Evolutionary conservation across 92 coral and sea anemone species (phyloP).

Genomic region (Plumapathes pennacea): DNA sequence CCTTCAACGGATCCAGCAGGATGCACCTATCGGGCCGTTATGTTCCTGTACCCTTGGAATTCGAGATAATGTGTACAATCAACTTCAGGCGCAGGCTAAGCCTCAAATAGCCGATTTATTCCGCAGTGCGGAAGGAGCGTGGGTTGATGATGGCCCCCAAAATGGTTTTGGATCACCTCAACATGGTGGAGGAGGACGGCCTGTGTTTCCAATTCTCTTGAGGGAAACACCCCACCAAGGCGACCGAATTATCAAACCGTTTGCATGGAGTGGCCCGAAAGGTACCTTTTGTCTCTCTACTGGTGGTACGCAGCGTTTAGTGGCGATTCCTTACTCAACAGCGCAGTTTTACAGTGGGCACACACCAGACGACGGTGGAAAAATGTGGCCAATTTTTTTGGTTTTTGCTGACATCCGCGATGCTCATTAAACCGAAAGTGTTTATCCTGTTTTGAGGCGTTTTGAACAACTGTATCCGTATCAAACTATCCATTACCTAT

Average conservation of each 20-base stretch:
- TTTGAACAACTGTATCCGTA: not conserved
- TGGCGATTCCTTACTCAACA: conserved; percentile 3
- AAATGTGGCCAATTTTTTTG: conserved; percentile 12
- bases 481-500: too few relatives aligned
- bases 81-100: not conserved
- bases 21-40: not conserved
- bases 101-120: conserved; percentile 8
- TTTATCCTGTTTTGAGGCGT: too few relatives aligned
- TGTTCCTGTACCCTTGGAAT: conserved; percentile 19
- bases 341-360: conserved; percentile 13
- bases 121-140: conserved; percentile 9
- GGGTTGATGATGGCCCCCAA: conserved; percentile 6
- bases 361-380: conserved; percentile 11
- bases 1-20: conserved; percentile 2
- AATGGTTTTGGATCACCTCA: conserved; percentile 1
- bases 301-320: conserved; percentile 6
- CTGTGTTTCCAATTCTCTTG: conserved; percentile 4
- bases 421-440: conserved; percentile 22
- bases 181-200: conserved; percentile 5
- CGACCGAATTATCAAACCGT: conserved; percentile 19
- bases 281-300: conserved; percentile 11
- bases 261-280: conserved; percentile 1
- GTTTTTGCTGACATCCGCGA: conserved; percentile 1
- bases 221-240: conserved; percentile 8
- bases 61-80: not conserved